Evolutionary conservation across 2,113 vertebrate species (phyloP), one percentile per base, ranked within the genome.

Genomic region (Eubucco bourcierii): DNA sequence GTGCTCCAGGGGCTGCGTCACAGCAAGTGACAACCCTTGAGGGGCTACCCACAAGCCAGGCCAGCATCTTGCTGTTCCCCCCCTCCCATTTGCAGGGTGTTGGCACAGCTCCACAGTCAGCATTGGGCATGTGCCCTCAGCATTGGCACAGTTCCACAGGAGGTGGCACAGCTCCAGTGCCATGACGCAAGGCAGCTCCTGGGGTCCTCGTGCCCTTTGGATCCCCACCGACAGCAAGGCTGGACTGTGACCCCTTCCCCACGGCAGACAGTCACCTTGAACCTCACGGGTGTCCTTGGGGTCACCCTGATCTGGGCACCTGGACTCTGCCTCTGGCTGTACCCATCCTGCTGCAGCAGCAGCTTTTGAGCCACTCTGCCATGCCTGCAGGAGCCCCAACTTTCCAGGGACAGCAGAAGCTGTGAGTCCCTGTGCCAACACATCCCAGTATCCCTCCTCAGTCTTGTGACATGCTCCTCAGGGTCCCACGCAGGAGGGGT

Each of bases 71-170:
- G 1, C 23, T 0, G 0, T 41, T 19, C 11, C 19, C n/a, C 39
- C 9, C 23, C 34, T 39, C 9, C 2, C 10, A 5, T n/a, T 16
- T 0, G 0, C 59, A 12, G 64, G 28, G 39, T 0, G 1, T 18
- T 59, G 78, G 61, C 70, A 9, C 10, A 2, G 46, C 8, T 41
- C 29, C 33, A 20, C 4, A 1, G 34, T 1, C 31, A 12, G 59
- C 7, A 1, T 29, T 0, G 0, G 28, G 19, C 6, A 10, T 1
- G 0, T 31, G 60, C 6, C 44, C 28, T 11, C 0, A 0, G 37
- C 0, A 1, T 15, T 79, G 74, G 72, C 86, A 70, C 25, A 3
- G 66, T 12, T 52, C 56, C 3, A 0, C 1, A 0, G 56, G 46
- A 34, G 0, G 41, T 89, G 92, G 88, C 50, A 1, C 0, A 0